Evolutionary conservation across 2,797 vertebrate genomes (phyloP), one percentile per base, ranked within the genome.

Genomic region (Tolypeutes matacus): DNA sequence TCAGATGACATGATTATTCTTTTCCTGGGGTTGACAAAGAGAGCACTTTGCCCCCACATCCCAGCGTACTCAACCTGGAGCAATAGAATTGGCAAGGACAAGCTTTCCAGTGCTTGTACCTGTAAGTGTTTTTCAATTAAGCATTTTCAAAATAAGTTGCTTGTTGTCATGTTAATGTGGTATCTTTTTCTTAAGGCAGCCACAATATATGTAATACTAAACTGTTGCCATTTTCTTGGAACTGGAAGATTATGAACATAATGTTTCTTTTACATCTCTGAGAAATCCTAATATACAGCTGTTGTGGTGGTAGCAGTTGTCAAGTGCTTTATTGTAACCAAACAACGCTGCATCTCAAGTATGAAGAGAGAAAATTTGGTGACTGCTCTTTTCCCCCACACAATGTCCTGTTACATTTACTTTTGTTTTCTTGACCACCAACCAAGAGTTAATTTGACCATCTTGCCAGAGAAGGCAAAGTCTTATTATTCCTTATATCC

Each of bases 261-360:
- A 67, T 95, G 84, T 93, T 92, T 86, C 60, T 90, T 94, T 86
- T 77, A 42, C 46, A n/a, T 89, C 53, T 97, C 39, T 77, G 46
- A 29, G n/a, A 86, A 85, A 67, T 62, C 17, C 27, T 82, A 49
- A 75, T 42, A 46, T 65, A 73, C 77, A 85, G 51, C 56, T 92
- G 39, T 51, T 49, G 53, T 91, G 51, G 42, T 86, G 15, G 39
- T 76, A 76, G n/a, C 82, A 65, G 67, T 84, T 82, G 62, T 94
- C 81, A 87, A 1, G 88, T 67, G 62, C 65, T 80, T 75, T 62
- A 20, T 60, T 81, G 31, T 64, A 78, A 56, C 42, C 25, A 60
- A 72, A 87, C 34, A 95, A 12, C 25, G 65, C 2, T 42, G 23
- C 21, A 2, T 76, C 23, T 91, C 11, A 76, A 34, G 31, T 25